A percentile compares a stretch with the other conserved stretches of the same genome.
Evolutionary conservation across 2,113 vertebrate species (phyloP).

Genomic region (Myrmophylax atrothorax): DNA sequence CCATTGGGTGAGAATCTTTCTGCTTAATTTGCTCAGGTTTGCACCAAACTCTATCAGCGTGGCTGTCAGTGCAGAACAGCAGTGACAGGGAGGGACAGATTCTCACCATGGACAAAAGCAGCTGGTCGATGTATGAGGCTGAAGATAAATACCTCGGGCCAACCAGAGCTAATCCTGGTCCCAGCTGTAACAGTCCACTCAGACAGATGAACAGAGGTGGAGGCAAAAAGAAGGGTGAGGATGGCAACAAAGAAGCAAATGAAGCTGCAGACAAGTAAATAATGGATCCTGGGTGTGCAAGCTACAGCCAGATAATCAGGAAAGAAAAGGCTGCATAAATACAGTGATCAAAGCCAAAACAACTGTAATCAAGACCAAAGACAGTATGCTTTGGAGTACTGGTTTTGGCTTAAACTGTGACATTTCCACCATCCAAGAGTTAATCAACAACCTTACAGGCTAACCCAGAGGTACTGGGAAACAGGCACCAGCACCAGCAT

Average conservation of each 20-base stretch:
- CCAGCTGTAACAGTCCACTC: background rate
- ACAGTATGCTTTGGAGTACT: background rate
- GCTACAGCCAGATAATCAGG: background rate
- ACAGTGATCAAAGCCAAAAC: background rate
- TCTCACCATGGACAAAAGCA: background rate
- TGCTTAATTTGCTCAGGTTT: background rate
- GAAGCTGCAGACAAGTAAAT: background rate
- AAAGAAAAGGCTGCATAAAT: background rate
- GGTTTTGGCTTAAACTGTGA: background rate
- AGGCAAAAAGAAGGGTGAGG: background rate
- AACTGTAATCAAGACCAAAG: background rate
- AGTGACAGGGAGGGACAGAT: background rate
- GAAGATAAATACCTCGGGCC: background rate
- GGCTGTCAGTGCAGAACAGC: background rate
- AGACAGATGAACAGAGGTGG: background rate
- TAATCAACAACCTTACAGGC: background rate
- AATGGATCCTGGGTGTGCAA: background rate
- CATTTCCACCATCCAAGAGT: background rate
- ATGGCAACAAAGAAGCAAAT: background rate
- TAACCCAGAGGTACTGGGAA: background rate
- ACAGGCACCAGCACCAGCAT: background rate
- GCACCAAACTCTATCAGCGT: background rate
- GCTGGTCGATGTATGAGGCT: background rate
- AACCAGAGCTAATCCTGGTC: background rate
- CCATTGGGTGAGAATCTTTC: background rate